Conservation (phyloP, 2,797 vertebrate genomes). For the Threskiornis aethiopicus region DNA sequence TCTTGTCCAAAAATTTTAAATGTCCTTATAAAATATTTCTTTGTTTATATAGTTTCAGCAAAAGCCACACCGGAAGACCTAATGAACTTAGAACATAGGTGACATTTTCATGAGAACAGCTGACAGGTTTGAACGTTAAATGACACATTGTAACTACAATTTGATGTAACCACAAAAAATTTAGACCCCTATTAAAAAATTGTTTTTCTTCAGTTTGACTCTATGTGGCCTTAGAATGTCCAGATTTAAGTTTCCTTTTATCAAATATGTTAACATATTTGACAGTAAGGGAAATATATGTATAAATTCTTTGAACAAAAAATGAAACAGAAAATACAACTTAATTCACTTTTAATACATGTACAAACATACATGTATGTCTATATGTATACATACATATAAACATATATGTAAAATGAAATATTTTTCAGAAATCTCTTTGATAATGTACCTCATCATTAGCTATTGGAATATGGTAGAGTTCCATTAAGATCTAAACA, state of each 20-base stretch:
- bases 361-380: background rate
- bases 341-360: background rate
- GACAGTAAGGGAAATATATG: background rate
- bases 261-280: background rate
- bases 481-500: background rate
- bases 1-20: background rate
- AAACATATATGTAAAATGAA: background rate
- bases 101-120: background rate
- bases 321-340: background rate
- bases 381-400: background rate
- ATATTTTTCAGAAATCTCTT: background rate
- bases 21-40: background rate
- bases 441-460: background rate
- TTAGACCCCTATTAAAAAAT: background rate
- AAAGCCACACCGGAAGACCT: background rate
- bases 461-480: background rate
- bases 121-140: background rate
- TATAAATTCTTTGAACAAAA: background rate
- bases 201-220: background rate
- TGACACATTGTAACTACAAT: background rate
- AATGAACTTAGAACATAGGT: background rate
- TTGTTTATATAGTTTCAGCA: background rate
- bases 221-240: background rate
- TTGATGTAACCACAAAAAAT: background rate
- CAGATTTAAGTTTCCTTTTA: background rate